These are phyloP conservation scores for Corythoichthys intestinalis DNA, from an alignment of 2,113 vertebrate genomes.

Conservation along the genomic window DNA sequence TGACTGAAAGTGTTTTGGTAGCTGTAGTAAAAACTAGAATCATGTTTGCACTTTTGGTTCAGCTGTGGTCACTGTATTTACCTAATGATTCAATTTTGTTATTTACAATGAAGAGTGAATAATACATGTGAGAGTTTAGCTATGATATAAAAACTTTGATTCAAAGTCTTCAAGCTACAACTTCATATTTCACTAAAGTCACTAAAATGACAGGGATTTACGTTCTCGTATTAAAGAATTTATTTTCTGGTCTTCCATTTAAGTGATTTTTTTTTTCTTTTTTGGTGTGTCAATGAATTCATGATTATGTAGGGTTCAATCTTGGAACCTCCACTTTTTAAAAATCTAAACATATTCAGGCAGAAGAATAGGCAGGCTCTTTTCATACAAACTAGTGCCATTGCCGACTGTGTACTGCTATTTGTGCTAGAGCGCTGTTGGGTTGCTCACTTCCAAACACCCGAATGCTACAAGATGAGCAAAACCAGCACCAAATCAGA, in stretches of 20 bases:
- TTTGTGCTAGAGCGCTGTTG: neutral
- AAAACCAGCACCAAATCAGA: neutral
- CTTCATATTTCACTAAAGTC: neutral
- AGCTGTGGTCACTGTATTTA: conserved; percentile 52
- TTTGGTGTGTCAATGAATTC: conserved; percentile 2
- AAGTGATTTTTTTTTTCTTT: conserved; percentile 7
- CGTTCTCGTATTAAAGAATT: conserved; percentile 37
- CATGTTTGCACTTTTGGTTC: conserved; percentile 62
- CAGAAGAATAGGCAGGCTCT: neutral
- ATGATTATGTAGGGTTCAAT: neutral
- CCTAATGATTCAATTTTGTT: conserved; percentile 45
- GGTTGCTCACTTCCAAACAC: neutral
- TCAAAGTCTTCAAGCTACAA: conserved; percentile 10
- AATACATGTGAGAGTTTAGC: conserved; percentile 13
- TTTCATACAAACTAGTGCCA: neutral
- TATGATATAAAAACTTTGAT: neutral
- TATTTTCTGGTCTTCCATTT: conserved; percentile 60
- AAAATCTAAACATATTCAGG: neutral
- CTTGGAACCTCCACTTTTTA: neutral
- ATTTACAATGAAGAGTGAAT: conserved; percentile 21
- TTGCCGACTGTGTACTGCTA: neutral
- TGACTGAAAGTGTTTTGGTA: conserved; percentile 6
- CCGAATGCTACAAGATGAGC: neutral
- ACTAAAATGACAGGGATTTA: neutral
- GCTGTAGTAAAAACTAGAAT: conserved; percentile 26